Base-by-base conservation (phyloP, 2,797 vertebrate species). In the Coregonus ussuriensis region DNA sequence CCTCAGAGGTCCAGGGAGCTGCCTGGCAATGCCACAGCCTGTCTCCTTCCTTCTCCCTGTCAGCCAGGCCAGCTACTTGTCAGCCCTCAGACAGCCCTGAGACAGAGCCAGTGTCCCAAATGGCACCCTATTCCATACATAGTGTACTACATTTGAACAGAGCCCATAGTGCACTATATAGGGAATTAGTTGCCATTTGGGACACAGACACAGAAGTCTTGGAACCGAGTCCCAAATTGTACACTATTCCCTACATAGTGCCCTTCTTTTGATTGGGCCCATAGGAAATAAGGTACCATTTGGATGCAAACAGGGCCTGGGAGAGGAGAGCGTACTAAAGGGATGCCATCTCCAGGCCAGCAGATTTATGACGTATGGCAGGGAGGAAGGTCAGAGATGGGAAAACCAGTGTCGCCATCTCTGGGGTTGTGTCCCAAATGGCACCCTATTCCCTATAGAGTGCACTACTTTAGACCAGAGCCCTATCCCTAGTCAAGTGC, bases 51-150 rank as follows among this genome's bases (percentile, higher is more conserved):
- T 13, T 68, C 66, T 15, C 31, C 31, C 66, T 33, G 31, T 29
- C 66, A 35, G 66, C 33, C 15, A 15, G 4, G 66, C 29, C 33
- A 63, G 21, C 9, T 63, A 63, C 59, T 3, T 25, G 59, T 63
- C 59, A 68, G 29, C 66, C 16, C 66, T 68, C 66, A 16, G 66
- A 68, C 29, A 68, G 66, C 29, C 66, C 33, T 33, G 66, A 35
- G 66, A 37, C 66, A 68, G 66, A 14, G 14, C 14, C 5, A 1
- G 33, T 6, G 66, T 25, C n/a, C 59, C 59, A 21, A 63, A 25
- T 7, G 3, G 11, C 9, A 63, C 21, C 21, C 59, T 63, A 63
- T 63, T 11, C 21, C n/a, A 1, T 63, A 63, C 59, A 25, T 4
- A 29, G 59, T 9, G 59, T 21, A 25, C 21, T 63, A 16, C 59